phyloP scores from a whole-genome alignment of 2,888 invertebrate species.

The Gortyna flavago region DNA sequence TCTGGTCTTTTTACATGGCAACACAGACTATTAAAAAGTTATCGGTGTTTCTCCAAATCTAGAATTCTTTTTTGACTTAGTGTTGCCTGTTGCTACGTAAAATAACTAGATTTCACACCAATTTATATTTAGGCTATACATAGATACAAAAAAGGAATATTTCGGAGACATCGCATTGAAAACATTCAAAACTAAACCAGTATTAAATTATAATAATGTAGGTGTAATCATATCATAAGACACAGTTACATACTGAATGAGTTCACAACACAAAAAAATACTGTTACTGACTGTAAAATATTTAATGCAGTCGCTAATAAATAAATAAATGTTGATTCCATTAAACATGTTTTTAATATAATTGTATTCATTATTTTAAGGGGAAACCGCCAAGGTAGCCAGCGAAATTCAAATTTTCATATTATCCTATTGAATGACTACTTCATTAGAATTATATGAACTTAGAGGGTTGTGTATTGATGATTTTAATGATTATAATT shows the following conservation, averaged over 20 bases:
- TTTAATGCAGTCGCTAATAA: slow-evolving; percentile 55
- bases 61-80: slow-evolving; percentile 16
- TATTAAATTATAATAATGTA: slow-evolving; percentile 26
- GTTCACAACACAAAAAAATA: slow-evolving; percentile 75
- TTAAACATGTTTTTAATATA: slow-evolving; percentile 42
- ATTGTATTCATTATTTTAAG: slow-evolving; percentile 20
- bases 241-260: slow-evolving; percentile 56
- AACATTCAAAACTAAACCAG: slow-evolving; percentile 18
- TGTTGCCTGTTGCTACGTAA: slow-evolving; percentile 55
- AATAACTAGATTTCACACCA: slow-evolving; percentile 40
- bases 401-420: background rate
- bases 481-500: background rate
- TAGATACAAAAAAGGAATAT: slow-evolving; percentile 26
- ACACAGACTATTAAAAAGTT: slow-evolving; percentile 25
- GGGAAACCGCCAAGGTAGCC: background rate
- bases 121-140: slow-evolving; percentile 30
- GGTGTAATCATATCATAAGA: slow-evolving; percentile 46
- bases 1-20: slow-evolving; percentile 46
- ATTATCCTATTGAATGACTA: background rate
- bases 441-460: background rate
- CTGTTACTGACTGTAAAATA: slow-evolving; percentile 71
- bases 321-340: slow-evolving; percentile 62
- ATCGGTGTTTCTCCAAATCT: slow-evolving; percentile 1
- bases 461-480: background rate
- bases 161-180: slow-evolving; percentile 18